Conservation (phyloP, 2,113 vertebrate species). For the Haemorhous mexicanus region DNA sequence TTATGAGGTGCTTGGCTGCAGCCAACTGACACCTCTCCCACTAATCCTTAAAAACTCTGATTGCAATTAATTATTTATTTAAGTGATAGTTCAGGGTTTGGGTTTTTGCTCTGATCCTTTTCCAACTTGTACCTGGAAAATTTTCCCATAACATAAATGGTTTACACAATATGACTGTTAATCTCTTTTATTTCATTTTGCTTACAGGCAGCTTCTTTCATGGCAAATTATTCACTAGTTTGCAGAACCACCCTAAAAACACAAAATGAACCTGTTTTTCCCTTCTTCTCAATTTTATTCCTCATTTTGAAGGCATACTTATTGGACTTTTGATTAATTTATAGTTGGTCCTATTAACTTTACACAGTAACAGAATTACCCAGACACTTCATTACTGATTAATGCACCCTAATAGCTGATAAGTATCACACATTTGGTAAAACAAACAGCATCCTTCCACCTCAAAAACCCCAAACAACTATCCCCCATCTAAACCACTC, state of each 20-base stretch:
- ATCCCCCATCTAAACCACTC: not conserved
- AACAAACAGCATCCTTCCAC: not conserved
- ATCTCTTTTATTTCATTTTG: not conserved
- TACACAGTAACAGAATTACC: not conserved
- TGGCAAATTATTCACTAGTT: not conserved
- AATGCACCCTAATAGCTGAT: not conserved
- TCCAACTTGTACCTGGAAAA: not conserved
- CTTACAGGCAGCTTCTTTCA: not conserved
- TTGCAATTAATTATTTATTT: not conserved
- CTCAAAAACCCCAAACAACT: not conserved
- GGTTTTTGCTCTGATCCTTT: not conserved
- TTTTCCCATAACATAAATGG: not conserved
- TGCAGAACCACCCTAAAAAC: not conserved
- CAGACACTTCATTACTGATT: not conserved
- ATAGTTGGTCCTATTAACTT: not conserved
- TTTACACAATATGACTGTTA: not conserved
- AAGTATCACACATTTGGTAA: not conserved
- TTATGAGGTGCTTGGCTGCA: not conserved
- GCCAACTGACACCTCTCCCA: not conserved
- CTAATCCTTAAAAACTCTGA: not conserved
- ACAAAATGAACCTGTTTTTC: not conserved
- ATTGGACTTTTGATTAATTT: not conserved
- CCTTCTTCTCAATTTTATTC: not conserved
- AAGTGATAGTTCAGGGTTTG: not conserved
- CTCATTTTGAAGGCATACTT: not conserved